These are phyloP conservation scores for Halichoeres trimaculatus DNA, from an alignment of 2,113 vertebrate species.

Conservation along the genomic window DNA sequence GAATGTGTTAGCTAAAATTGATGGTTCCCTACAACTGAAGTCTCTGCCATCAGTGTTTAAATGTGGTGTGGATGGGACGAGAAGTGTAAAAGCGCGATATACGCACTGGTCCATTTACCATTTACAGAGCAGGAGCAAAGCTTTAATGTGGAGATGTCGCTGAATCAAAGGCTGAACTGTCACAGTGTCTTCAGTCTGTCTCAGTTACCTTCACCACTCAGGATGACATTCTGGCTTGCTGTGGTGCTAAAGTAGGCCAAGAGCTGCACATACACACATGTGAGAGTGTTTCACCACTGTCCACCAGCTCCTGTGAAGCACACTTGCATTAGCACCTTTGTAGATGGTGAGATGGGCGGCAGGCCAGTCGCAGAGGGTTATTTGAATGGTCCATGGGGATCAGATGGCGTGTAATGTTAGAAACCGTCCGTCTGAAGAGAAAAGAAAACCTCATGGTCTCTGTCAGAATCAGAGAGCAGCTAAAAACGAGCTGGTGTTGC, in stretches of 20 bases:
- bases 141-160: too few species aligned
- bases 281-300: conserved; percentile 35
- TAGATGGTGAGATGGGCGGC: conserved; percentile 4
- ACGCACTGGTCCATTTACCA: too few species aligned
- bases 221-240: conserved; percentile 30
- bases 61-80: too few species aligned
- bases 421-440: conserved; percentile 37
- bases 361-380: conserved; percentile 43
- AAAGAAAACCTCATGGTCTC: conserved; percentile 35
- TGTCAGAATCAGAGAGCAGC: conserved; percentile 37
- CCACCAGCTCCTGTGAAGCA: conserved; percentile 62
- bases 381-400: conserved; percentile 60
- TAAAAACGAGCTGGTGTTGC: conserved; percentile 47
- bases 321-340: conserved; percentile 76
- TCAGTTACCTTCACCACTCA: conserved; percentile 42
- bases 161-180: conserved; percentile 18
- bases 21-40: too few species aligned
- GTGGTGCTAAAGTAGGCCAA: conserved; percentile 60
- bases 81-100: too few species aligned
- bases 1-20: too few species aligned
- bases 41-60: too few species aligned
- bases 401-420: conserved; percentile 66
- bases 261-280: conserved; percentile 44
- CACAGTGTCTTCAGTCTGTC: conserved; percentile 50
- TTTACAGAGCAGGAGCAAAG: too few species aligned